Percentiles rank a stretch among this genome's conserved stretches.
These are phyloP conservation scores for Creontiades dilutus DNA, from an alignment of 2,888 invertebrate genomes.

Conservation along the genomic window DNA sequence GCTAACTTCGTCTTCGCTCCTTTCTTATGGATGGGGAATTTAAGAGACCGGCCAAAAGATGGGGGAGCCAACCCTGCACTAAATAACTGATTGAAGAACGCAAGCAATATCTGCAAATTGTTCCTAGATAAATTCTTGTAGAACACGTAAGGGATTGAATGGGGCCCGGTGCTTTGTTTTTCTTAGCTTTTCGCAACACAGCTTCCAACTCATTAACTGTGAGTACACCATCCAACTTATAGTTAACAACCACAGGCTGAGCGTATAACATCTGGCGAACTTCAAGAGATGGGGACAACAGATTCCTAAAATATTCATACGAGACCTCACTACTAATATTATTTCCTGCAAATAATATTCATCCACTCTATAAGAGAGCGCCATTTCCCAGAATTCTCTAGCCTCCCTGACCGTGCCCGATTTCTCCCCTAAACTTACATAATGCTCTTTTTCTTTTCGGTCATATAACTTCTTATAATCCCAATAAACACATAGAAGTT, in stretches of 20 bases:
- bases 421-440: background rate
- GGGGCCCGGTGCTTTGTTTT: slow-evolving; percentile 26
- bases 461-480: slow-evolving; percentile 7
- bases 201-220: background rate
- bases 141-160: slow-evolving; percentile 27
- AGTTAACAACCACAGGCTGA: background rate
- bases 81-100: background rate
- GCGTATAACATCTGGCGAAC: background rate
- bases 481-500: background rate
- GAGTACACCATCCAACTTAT: slow-evolving; percentile 12
- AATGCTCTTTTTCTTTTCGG: slow-evolving; percentile 29
- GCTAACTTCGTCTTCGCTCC: too few relatives aligned
- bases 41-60: background rate
- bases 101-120: background rate
- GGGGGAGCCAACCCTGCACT: background rate
- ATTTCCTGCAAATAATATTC: background rate
- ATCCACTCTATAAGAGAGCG: background rate
- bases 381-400: slow-evolving; percentile 42
- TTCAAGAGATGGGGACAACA: background rate
- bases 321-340: background rate
- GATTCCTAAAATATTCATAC: background rate
- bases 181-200: slow-evolving; percentile 23
- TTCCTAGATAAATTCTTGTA: background rate
- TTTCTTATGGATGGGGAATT: background rate
- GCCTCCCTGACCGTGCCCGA: background rate